Evolutionary conservation across 2,797 vertebrate genomes (phyloP).

Genomic region (Natrix natrix): DNA sequence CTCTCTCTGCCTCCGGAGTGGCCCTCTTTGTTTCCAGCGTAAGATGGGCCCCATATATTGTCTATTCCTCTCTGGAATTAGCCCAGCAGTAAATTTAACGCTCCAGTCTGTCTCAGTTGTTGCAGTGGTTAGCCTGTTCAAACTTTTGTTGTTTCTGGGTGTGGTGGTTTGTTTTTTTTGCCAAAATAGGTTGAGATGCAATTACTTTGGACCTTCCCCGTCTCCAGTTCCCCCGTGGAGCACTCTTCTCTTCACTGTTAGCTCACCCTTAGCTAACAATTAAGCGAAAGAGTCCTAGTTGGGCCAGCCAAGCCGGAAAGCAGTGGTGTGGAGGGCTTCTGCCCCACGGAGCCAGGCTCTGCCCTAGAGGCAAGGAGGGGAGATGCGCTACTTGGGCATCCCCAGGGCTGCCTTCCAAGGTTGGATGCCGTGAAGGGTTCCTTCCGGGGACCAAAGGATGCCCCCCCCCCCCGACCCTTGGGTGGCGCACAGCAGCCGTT

Average conservation of each 20-base stretch:
- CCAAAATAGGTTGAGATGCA: background rate
- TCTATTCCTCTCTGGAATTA: background rate
- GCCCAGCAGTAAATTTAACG: background rate
- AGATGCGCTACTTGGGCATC: background rate
- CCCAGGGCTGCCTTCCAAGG: too few species aligned
- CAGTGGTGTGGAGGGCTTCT: background rate
- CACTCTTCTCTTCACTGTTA: background rate
- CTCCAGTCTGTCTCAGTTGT: background rate
- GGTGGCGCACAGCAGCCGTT: background rate
- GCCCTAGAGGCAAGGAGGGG: background rate
- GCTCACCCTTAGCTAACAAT: background rate
- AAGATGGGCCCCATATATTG: background rate
- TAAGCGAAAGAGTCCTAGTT: background rate
- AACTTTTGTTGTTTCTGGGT: background rate
- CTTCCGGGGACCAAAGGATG: background rate
- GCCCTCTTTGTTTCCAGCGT: too few species aligned
- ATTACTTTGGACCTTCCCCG: background rate
- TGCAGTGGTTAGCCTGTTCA: background rate
- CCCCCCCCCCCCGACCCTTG: background rate
- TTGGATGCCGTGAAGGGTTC: too few species aligned
- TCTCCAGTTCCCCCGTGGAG: background rate
- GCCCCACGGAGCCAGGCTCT: background rate
- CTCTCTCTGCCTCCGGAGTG: background rate
- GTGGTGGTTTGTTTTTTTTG: background rate
- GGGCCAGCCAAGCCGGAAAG: background rate